Evolutionary conservation across 2,888 invertebrate genomes (phyloP).

Genomic region (Prosapia bicincta): DNA sequence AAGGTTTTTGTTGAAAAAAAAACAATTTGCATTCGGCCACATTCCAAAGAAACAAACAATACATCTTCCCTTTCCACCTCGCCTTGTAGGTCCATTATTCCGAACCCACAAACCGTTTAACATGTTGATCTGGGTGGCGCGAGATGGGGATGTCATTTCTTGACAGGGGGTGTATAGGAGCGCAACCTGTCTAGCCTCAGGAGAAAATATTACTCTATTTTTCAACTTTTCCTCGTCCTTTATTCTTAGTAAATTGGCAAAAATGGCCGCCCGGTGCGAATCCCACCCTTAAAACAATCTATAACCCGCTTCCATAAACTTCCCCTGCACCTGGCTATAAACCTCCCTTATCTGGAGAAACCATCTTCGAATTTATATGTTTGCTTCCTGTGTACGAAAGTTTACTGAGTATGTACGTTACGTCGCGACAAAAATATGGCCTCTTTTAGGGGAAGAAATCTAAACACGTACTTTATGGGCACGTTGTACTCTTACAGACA

Average conservation of each 20-base stretch:
- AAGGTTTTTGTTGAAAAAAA: too few species aligned
- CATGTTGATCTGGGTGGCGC: neutral
- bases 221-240: neutral
- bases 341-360: neutral
- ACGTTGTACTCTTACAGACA: too few species aligned
- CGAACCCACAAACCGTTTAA: neutral
- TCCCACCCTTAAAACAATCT: neutral
- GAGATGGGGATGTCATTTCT: neutral
- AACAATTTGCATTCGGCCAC: too few species aligned
- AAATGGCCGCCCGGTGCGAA: neutral
- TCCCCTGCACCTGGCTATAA: neutral
- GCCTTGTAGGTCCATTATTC: neutral
- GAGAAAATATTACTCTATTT: slow-evolving; percentile 2
- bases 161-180: neutral
- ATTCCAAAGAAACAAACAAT: too few species aligned
- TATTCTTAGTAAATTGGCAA: neutral
- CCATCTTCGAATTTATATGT: neutral
- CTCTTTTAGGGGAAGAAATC: neutral
- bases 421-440: neutral
- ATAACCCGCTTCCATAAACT: neutral
- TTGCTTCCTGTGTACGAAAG: neutral
- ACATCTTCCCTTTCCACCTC: neutral
- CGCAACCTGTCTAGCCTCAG: neutral
- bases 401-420: neutral
- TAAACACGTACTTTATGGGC: too few species aligned